Base-by-base conservation (phyloP, 2,888 invertebrate species). In the Pollenia amentaria region DNA sequence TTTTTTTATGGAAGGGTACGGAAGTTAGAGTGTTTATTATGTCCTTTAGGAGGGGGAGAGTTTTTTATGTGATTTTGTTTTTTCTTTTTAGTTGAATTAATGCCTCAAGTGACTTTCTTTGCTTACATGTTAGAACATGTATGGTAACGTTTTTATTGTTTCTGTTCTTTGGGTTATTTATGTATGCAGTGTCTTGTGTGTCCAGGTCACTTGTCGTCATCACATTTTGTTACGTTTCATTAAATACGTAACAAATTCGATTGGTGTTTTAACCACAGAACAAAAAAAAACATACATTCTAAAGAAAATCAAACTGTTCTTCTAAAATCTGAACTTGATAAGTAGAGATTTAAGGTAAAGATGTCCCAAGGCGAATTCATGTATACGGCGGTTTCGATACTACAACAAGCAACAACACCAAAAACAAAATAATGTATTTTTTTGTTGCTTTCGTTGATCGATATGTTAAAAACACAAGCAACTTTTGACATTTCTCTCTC, bases 131-230 rank as follows among this genome's bases (percentile, higher is more conserved):
- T 38, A 14, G n/a, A 16, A 53, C 42, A n/a, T 60, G 7, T 75
- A 44, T 18, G 12, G 44, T 11, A 0, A 14, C 10, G 14, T 75
- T 1, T 42, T n/a, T 44, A 6, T 18, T 62, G 16, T 42, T 16
- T 29, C 16, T 55, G 12, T 42, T 29, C 9, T 69, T 70, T 60
- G 44, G 21, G 40, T 79, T 67, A 80, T 83, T 76, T 83, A 65
- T 83, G 72, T 60, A 70, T 72, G 72, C 80, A 79, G 29, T 67
- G 79, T 77, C 60, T 72, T 70, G 44, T 70, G 53, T 67, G 83
- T 80, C 76, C 87, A 83, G 83, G 87, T 87, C 83, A 84, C 83
- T 87, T 87, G 87, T 80, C 83, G 76, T 87, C 87, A 87, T 84
- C 80, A 77, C 79, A 80, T 67, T 84, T 84, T 80, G 76, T 84